Evolutionary conservation across 2,797 vertebrate species (phyloP), one percentile per base, ranked within the genome.

Genomic region (Myotis planiceps): DNA sequence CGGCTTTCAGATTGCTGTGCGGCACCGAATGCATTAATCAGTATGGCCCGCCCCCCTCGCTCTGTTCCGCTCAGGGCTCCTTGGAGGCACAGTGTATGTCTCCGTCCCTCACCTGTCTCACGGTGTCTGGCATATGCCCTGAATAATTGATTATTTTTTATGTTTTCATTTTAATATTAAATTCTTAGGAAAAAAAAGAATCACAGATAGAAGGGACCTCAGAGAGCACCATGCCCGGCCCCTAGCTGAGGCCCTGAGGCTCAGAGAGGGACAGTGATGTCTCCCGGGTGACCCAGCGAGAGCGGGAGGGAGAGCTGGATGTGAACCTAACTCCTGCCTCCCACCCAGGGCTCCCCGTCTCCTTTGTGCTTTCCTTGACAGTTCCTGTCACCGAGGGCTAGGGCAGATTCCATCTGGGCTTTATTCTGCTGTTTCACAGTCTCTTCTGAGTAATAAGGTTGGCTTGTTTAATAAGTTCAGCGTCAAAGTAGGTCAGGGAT

Each of bases 401-500:
- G 34, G 21, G 91, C 78, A 65, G 55, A 66, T 80, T 90, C 90
- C 81, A 82, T 66, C 74, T 74, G 92, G 79, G 79, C 75, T 96
- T 92, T 55, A 47, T 83, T 95, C 79, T 89, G 42, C 94, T 94
- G 85, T 92, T 96, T 96, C 88, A 92, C 32, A 92, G 88, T 88
- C 90, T 97, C 90, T 96, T 97, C 96, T 97, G 93, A 97, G 95
- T 96, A 95, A 95, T 96, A 97, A 97, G 97, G 96, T 97, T 14
- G 14, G 92, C 93, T 96, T 96, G 96, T 96, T 97, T 97, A 98
- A 96, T 97, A 97, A 97, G 96, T 97, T 91, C 84, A 91, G 92
- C 95, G 90, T 97, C 94, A 97, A 97, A 98, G 96, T 97, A 97
- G 96, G 97, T 97, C 97, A 97, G 97, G 88, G 95, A 97, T 97